Evolutionary conservation across 2,888 invertebrate species (phyloP).

Genomic region (Platycnemis pennipes): DNA sequence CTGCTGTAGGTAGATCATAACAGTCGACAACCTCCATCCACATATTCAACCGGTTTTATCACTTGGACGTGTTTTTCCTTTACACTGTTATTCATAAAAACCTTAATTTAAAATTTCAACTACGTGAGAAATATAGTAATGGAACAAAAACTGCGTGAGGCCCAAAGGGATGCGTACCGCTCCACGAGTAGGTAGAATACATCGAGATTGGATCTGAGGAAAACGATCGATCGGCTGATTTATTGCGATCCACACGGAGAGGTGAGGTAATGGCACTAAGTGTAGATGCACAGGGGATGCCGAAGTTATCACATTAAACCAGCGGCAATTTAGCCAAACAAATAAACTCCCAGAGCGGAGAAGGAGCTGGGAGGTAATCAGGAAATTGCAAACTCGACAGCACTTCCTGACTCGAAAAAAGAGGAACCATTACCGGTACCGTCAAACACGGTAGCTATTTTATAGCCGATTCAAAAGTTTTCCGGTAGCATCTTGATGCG

Average conservation of each 20-base stretch:
- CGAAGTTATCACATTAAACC: constrained; percentile 24
- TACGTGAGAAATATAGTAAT: too few relatives aligned
- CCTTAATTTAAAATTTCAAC: too few relatives aligned
- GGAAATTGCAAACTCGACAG: constrained; percentile 26
- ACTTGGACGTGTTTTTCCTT: too few relatives aligned
- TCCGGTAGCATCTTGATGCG: constrained; percentile 22
- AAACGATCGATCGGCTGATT: neutral
- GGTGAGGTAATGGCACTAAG: neutral
- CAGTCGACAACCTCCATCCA: too few relatives aligned
- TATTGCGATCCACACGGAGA: neutral
- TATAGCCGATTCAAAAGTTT: neutral
- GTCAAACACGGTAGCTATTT: neutral
- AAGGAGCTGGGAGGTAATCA: neutral
- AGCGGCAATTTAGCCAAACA: constrained; percentile 10
- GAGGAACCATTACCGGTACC: neutral
- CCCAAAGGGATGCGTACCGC: too few relatives aligned
- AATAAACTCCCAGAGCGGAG: neutral
- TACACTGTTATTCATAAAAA: too few relatives aligned
- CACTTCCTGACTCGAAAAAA: neutral
- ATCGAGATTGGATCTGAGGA: neutral
- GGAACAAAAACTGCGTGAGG: too few relatives aligned
- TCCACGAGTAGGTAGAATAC: too few relatives aligned
- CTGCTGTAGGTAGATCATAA: too few relatives aligned
- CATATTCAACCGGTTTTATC: too few relatives aligned
- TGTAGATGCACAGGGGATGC: neutral